These are phyloP conservation scores for Urosaurus nigricauda DNA, from an alignment of 2,797 vertebrate genomes.

Conservation along the genomic window DNA sequence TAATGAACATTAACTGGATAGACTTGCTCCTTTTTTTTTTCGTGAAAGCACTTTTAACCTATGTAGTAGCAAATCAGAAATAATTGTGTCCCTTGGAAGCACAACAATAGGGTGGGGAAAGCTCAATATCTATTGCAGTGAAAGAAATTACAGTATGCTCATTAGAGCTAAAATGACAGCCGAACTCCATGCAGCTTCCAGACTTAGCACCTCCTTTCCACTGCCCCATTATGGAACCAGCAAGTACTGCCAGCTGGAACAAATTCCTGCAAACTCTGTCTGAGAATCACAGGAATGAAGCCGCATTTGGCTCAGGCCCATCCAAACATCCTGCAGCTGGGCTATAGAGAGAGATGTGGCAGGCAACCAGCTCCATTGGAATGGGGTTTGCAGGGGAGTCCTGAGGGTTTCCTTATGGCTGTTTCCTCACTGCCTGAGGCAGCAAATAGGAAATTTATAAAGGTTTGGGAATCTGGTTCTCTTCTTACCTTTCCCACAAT, in stretches of 20 bases:
- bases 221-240: constrained; percentile 1
- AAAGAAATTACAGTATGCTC: background rate
- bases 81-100: constrained; percentile 6
- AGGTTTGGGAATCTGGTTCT: background rate
- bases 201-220: background rate
- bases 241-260: constrained; percentile 23
- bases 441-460: background rate
- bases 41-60: background rate
- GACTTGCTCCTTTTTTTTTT: background rate
- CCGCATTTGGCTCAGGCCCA: background rate
- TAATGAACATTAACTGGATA: background rate
- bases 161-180: background rate
- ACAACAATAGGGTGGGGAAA: background rate
- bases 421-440: background rate
- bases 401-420: background rate
- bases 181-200: background rate
- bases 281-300: constrained; percentile 17
- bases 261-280: constrained; percentile 6
- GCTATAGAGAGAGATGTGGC: constrained; percentile 11
- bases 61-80: background rate
- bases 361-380: background rate
- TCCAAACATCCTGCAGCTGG: constrained; percentile 11
- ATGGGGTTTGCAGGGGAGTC: background rate
- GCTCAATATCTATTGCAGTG: background rate
- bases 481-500: background rate